Base-by-base conservation (phyloP, 2,113 vertebrate genomes). In the Tachuris rubrigastra region DNA sequence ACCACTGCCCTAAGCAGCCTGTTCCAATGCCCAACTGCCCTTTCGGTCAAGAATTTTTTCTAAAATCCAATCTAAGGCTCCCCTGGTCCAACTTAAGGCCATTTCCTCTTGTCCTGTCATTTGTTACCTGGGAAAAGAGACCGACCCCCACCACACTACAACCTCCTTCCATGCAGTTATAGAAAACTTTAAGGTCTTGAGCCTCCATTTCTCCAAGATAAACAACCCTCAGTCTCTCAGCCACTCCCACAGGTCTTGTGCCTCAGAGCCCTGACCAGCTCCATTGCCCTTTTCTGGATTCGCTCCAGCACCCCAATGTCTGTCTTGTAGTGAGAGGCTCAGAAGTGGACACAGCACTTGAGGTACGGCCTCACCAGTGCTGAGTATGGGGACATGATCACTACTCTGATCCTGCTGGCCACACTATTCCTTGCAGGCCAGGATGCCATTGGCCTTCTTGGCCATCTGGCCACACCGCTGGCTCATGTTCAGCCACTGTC, bases 371-470 rank as follows among this genome's bases (percentile, higher is more conserved):
- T 58, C 42, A 31, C 6, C 76, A 65, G 1, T 42, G 67, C 30
- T 0, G 2, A 14, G 13, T 42, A 31, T 25, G 4, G 47, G 8
- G 12, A 41, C 2, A 6, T 24, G 24, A 3, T 71, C 41, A 1
- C 10, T 79, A 30, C 56, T 23, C 49, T 72, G 4, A 2, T 0
- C 24, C 56, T 72, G 24, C 24, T 79, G 58, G 41, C 10, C 56
- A 22, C 30, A 12, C n/a, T 8, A 0, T 14, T 49, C 5, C 25
- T 72, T 0, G 1, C 35, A 56, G 31, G 9, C 50, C 58, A 15
- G 25, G 56, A 22, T 24, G 20, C 3, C 56, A 25, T 0, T 67
- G 37, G 27, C 18, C 12, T 3, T 24, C 68, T 50, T 2, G 2
- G 68, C 37, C 27, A 28, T 14, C 41, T 65, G 21, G n/a, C 13